phyloP scores from a whole-genome alignment of 2,113 vertebrate species.

The Capreolus pygargus region DNA sequence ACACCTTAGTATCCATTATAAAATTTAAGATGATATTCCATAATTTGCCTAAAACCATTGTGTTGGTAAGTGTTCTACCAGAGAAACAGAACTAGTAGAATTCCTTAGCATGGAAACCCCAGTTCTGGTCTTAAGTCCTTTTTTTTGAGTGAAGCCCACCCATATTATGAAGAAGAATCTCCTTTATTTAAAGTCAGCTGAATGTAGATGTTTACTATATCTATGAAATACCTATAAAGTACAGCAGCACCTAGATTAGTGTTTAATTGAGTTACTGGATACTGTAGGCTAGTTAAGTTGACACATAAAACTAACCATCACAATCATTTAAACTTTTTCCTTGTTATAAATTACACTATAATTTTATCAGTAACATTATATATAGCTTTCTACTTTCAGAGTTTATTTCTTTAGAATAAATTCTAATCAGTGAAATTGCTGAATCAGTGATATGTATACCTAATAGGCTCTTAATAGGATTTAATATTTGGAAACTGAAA shows the following conservation, averaged over 20 bases:
- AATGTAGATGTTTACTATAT: background rate
- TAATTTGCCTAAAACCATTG: background rate
- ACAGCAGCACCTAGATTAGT: background rate
- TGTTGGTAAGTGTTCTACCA: background rate
- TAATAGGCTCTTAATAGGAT: background rate
- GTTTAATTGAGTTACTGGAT: background rate
- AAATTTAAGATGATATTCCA: background rate
- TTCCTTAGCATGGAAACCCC: constrained; percentile 14
- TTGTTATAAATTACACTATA: background rate
- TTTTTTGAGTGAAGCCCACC: background rate
- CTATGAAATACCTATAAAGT: background rate
- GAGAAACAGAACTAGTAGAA: background rate
- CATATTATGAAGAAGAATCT: background rate
- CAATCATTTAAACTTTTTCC: background rate
- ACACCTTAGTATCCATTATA: background rate
- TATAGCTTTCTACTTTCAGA: constrained; percentile 30
- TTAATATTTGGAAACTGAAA: constrained; percentile 36
- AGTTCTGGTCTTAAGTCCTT: constrained; percentile 19
- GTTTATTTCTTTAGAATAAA: constrained; percentile 16
- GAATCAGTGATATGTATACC: background rate
- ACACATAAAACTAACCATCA: background rate
- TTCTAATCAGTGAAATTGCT: background rate
- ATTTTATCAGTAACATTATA: background rate
- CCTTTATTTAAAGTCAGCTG: background rate
- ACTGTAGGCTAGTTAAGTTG: background rate